Evolutionary conservation across 2,797 vertebrate genomes (phyloP).

Genomic region (Hoplostethus atlanticus): DNA sequence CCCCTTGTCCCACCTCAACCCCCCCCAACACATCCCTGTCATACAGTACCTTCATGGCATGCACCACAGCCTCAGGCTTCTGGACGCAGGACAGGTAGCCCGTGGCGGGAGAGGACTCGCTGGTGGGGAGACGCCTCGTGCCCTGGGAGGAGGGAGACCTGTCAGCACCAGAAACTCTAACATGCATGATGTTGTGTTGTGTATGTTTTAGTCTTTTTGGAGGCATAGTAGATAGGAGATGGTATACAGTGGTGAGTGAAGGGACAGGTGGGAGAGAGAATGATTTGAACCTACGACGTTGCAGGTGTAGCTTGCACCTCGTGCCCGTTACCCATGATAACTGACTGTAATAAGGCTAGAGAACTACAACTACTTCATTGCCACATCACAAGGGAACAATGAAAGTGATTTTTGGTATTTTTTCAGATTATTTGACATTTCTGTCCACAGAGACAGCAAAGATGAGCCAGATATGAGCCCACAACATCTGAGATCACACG

Average conservation of each 20-base stretch:
- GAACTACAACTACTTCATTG: too few species aligned
- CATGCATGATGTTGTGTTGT: too few species aligned
- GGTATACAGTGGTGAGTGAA: too few species aligned
- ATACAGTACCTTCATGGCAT: constrained; percentile 94
- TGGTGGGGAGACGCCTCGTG: constrained; percentile 84
- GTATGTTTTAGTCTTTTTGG: neutral
- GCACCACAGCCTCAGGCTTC: constrained; percentile 96
- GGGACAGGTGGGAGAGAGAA: neutral
- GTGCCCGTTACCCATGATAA: too few species aligned
- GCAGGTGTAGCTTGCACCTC: too few species aligned
- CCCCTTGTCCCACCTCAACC: too few species aligned
- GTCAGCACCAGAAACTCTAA: neutral
- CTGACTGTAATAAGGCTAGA: too few species aligned
- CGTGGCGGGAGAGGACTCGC: constrained; percentile 88
- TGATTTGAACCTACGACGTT: neutral
- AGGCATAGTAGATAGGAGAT: neutral
- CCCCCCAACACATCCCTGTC: neutral
- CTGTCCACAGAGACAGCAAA: neutral
- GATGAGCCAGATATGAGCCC: constrained; percentile 2
- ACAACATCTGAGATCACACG: constrained; percentile 5
- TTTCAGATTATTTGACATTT: neutral
- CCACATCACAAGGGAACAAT: too few species aligned
- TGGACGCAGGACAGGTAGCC: constrained; percentile 90
- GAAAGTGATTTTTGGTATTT: too few species aligned
- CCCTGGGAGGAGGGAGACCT: constrained; percentile 79